Conservation (phyloP, 2,113 vertebrate species). For the Sinocyclocheilus maitianheensis region DNA sequence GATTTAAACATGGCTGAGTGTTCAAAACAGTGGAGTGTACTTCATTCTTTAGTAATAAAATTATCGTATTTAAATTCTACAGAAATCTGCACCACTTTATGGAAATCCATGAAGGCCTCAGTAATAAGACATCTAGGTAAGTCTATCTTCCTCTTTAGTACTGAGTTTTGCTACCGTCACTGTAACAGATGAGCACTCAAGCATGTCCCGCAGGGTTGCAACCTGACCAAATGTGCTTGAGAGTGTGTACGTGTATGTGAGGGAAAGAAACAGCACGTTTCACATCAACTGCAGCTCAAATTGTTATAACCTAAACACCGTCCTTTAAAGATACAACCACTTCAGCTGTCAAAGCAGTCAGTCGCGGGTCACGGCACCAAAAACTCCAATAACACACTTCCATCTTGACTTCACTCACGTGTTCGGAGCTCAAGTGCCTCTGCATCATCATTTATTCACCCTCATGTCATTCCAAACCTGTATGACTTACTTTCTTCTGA, state of each 20-base stretch:
- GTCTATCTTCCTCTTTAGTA: not conserved
- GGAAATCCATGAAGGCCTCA: not conserved
- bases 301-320: not conserved
- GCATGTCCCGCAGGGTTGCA: not conserved
- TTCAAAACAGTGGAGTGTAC: not conserved
- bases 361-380: slow-evolving; percentile 14
- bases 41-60: not conserved
- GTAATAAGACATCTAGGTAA: not conserved
- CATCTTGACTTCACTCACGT: not conserved
- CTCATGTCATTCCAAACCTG: too few relatives aligned
- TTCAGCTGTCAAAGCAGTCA: not conserved
- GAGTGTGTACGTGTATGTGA: not conserved
- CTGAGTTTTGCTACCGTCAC: not conserved
- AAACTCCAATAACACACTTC: not conserved
- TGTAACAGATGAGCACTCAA: not conserved
- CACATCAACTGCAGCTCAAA: not conserved
- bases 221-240: not conserved
- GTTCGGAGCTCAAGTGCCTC: not conserved
- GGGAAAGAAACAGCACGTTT: not conserved
- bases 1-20: not conserved
- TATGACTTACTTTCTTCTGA: not conserved
- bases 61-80: not conserved
- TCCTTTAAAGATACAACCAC: not conserved
- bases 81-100: not conserved
- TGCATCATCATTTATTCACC: not conserved